Conservation (phyloP, 2,797 vertebrate genomes). For the Streptopelia turtur region DNA sequence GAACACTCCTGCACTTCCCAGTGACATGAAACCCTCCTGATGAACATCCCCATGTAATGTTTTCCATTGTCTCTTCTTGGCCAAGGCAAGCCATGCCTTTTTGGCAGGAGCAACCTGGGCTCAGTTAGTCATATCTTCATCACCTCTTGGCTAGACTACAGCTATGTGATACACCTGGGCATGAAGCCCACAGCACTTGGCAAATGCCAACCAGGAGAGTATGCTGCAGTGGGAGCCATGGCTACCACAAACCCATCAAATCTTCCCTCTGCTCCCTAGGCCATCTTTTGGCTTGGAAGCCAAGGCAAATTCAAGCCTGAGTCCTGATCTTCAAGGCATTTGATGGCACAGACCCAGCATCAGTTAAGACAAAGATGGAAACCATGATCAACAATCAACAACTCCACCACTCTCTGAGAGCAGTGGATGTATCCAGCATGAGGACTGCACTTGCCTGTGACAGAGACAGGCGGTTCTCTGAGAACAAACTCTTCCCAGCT, state of each 20-base stretch:
- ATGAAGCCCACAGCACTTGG: conserved; percentile 38
- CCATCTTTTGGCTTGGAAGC: neutral
- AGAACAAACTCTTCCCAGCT: neutral
- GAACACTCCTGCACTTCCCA: neutral
- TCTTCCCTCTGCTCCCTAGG: neutral
- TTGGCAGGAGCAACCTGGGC: neutral
- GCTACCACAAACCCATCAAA: neutral
- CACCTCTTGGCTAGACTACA: conserved; percentile 38
- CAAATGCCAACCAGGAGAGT: conserved; percentile 7
- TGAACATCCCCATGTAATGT: neutral
- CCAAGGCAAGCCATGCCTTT: neutral
- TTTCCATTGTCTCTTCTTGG: conserved; percentile 13
- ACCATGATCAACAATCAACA: neutral
- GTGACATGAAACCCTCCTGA: neutral
- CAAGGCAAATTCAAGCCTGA: neutral
- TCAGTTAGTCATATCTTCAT: conserved; percentile 35
- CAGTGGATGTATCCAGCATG: neutral
- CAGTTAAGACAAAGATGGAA: conserved; percentile 13
- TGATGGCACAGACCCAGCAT: neutral
- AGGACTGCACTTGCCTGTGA: neutral
- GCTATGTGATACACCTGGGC: conserved; percentile 40
- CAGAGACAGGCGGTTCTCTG: neutral
- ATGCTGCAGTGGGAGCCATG: neutral
- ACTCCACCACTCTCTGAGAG: neutral
- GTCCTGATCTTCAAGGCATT: conserved; percentile 8